A percentile compares a stretch with the other conserved stretches of the same genome.
Evolutionary conservation across 2,888 invertebrate genomes (phyloP).

Genomic region (Actias luna): DNA sequence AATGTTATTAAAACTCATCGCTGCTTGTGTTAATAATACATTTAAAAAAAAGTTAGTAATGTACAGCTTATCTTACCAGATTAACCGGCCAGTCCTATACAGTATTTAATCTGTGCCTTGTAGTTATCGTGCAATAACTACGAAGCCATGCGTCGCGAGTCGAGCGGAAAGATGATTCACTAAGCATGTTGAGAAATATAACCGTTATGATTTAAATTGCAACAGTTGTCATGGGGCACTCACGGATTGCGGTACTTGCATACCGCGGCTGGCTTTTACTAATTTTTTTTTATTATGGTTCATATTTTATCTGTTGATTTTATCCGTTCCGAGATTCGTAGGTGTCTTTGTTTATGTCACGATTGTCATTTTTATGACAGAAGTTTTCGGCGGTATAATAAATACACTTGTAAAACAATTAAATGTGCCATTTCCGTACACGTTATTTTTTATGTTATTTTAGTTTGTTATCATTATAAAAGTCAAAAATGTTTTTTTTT

Average conservation of each 20-base stretch:
- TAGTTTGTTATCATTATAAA: too few relatives aligned
- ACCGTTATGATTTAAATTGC: conserved; percentile 78
- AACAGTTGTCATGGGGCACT: conserved; percentile 65
- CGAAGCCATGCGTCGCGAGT: conserved; percentile 45
- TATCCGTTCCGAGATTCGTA: neutral
- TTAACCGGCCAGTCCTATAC: neutral
- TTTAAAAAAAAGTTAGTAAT: neutral
- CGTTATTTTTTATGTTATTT: too few relatives aligned
- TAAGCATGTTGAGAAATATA: conserved; percentile 60
- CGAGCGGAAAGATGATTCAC: conserved; percentile 77
- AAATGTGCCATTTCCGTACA: too few relatives aligned
- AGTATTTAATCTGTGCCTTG: conserved; percentile 4
- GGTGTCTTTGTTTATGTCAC: neutral
- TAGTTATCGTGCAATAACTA: conserved; percentile 2
- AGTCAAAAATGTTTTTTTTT: too few relatives aligned
- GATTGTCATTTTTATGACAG: too few relatives aligned
- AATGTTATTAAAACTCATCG: too few relatives aligned
- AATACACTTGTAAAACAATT: too few relatives aligned
- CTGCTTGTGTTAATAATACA: neutral
- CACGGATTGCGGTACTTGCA: conserved; percentile 68
- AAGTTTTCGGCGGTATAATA: too few relatives aligned
- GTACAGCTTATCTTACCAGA: neutral
- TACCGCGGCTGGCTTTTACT: conserved; percentile 43
- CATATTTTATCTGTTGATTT: neutral
- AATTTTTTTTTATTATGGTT: neutral